Evolutionary conservation across 2,113 vertebrate genomes (phyloP), one percentile per base, ranked within the genome.

Genomic region (Chrysochloris asiatica): DNA sequence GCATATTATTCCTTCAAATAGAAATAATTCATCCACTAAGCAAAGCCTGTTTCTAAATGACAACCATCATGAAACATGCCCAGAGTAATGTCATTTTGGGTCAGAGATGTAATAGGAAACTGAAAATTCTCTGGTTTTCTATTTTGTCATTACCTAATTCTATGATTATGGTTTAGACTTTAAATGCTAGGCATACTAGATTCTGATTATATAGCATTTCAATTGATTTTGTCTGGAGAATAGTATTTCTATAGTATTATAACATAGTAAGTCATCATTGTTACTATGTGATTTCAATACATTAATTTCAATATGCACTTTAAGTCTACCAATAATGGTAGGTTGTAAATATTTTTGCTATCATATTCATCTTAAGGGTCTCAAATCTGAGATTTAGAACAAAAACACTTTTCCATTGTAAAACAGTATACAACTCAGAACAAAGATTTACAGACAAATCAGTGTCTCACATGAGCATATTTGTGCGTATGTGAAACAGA

Each of bases 1-100:
- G 72, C 82, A 72, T 61, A 84, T 92, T 71, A 96, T 76, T 88
- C 83, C 83, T 92, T 94, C 92, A 81, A 79, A 90, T 50, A 80
- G n/a, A 43, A 75, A 93, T 69, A 80, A 94, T 91, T 93, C 86
- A 90, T 73, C 72, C 86, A 78, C n/a, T 48, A 90, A 90, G 56
- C 36, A 77, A 38, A 93, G 50, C 54, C 67, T 69, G 63, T 65
- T 69, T 86, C 83, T 59, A 95, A 96, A 88, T 82, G 45, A 73
- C 90, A 87, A 47, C 93, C 63, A 82, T 77, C 22, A 72, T 73
- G 86, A 54, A 79, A 82, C 45, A 83, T 81, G 80, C n/a, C 61
- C 24, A 8, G 54, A 75, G 45, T 82, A 83, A 61, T 86, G 73
- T 77, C 81, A 50, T 86, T 36, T 19, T 81, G 82, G 88, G 92